Base-by-base conservation (phyloP, 2,113 vertebrate genomes). In the Sigmodon hispidus region DNA sequence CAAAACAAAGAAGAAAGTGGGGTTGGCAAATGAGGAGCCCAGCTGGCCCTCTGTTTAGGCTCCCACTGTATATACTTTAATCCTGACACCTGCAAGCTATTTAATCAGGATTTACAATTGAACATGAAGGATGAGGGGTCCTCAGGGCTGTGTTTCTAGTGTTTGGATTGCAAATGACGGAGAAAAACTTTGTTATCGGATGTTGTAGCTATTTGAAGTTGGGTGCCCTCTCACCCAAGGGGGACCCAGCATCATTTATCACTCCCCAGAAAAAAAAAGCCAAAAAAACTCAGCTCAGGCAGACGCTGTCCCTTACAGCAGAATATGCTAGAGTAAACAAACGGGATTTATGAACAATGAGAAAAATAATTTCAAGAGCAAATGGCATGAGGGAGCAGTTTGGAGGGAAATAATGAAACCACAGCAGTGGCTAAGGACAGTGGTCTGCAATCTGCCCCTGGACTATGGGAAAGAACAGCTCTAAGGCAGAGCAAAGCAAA, bases 81-180 rank as follows among this genome's bases (percentile, higher is more conserved):
- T 99, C 98, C 99, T 99, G 99, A 99, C 99, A 99, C 99, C 99
- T 99, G 99, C 99, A 99, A 99, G 99, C 99, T 99, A 99, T 99
- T 99, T 99, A 98, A 99, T 99, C 99, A 99, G 99, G 99, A 99
- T 99, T 99, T 99, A 99, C 99, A 99, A 99, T 99, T 98, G 99
- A 99, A 98, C 99, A 98, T 98, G 98, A 98, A 98, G 98, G 98
- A 98, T 97, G 98, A 98, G 98, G 98, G 98, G 98, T 98, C 98
- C 98, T 87, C 98, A 98, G 98, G 98, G 98, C 98, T 98, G 98
- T 98, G 98, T 98, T 98, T 98, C 98, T 98, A 98, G 97, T 99
- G 99, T 99, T 99, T 99, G 99, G 98, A 99, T 99, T 99, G 99
- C 98, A 99, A 99, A 99, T 99, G 99, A 99, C 98, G 98, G 98